Base-by-base conservation (phyloP, 1,140 invertebrate species). In the Chrysopa pallens region DNA sequence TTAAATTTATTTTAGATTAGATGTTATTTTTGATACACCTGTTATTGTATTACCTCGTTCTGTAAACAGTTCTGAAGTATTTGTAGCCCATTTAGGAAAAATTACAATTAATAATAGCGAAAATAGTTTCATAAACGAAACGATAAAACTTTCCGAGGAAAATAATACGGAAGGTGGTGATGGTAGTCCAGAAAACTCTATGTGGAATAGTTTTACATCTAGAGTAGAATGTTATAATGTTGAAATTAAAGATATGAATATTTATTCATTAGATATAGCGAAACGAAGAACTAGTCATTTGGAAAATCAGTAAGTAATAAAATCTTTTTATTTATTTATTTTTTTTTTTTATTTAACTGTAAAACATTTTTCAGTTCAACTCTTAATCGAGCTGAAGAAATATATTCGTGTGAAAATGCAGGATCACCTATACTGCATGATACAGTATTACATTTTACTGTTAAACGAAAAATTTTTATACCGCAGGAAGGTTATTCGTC, bases 41-140 rank as follows among this genome's bases (percentile, higher is more conserved):
- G 84, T 95, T 17, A 70, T 95, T 38, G 80, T 94, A 27, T 61
- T 95, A 38, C 90, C 91, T 0, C 67, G 82, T 42, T 73, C 74
- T 6, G 69, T 76, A n/a, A 69, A 69, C 23, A 91, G 86, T 61
- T 52, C 73, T 12, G 74, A 90, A 55, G 87, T 94, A 14, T 73
- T 94, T 39, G 84, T 95, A 11, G 86, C 85, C n/a, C 88, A 93
- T 67, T 69, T 97, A 38, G 92, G 92, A 28, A 80, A 85, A 55
- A 94, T 95, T 54, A 76, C 74, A 15, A 63, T 91, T 4, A 57
- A 50, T 48, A 73, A 74, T 58, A 54, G 36, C 1, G 33, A 36
- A 33, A 41, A 47, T n/a, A 36, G 36, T 27, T 48, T 29, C 38
- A 50, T 23, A 15, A 40, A 42, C 40, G 43, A 29, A 45, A 48